Conservation (phyloP, 2,113 vertebrate genomes). For the Lagopus muta region DNA sequence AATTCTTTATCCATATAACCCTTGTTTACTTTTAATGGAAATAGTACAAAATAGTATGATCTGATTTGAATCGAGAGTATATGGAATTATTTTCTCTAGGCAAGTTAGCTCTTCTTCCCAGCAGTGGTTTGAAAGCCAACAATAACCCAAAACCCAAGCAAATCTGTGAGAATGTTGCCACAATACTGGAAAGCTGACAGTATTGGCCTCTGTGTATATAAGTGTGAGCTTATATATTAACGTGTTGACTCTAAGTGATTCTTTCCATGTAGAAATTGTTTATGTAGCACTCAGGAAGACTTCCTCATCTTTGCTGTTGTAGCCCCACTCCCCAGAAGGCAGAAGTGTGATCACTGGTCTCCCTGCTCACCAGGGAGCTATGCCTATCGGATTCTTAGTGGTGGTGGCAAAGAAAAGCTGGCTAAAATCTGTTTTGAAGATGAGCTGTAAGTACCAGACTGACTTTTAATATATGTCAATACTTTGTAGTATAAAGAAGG, state of each 20-base stretch:
- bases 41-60: background rate
- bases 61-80: background rate
- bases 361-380: constrained; percentile 60
- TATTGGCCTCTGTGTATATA: background rate
- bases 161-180: background rate
- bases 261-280: background rate
- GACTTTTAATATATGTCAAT: background rate
- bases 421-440: constrained; percentile 82
- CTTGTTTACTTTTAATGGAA: background rate
- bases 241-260: background rate
- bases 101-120: background rate
- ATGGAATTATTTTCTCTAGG: background rate
- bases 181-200: background rate
- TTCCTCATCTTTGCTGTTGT: background rate
- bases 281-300: background rate
- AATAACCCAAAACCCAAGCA: background rate
- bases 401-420: constrained; percentile 33
- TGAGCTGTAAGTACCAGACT: constrained; percentile 73
- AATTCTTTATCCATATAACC: background rate
- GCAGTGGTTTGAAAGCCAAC: background rate
- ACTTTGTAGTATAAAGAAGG: background rate
- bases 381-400: constrained; percentile 74
- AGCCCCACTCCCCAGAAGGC: constrained; percentile 76
- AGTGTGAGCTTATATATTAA: background rate
- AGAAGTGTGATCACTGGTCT: constrained; percentile 79